A percentile compares a stretch with the other conserved stretches of the same genome.
These are phyloP conservation scores for Sitta carolinensis DNA, from an alignment of 2,797 vertebrate species.

Conservation along the genomic window DNA sequence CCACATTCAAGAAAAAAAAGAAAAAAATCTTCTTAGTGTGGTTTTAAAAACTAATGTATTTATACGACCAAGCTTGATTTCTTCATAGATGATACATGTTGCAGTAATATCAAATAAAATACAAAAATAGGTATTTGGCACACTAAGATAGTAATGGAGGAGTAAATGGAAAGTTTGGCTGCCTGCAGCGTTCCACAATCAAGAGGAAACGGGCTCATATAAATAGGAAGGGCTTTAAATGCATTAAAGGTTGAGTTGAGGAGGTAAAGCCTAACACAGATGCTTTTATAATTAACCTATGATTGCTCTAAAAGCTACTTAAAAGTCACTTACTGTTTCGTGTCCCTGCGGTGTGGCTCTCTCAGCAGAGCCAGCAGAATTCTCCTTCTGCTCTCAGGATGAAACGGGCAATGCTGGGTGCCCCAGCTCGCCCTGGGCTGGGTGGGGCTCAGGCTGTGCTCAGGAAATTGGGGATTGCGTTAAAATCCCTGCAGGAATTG, in stretches of 20 bases:
- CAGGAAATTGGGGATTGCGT: background rate
- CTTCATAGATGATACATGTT: background rate
- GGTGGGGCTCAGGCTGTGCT: background rate
- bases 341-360: background rate
- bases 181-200: background rate
- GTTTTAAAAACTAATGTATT: background rate
- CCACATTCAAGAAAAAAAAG: background rate
- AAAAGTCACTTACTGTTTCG: background rate
- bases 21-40: background rate
- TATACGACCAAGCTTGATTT: background rate
- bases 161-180: constrained; percentile 8
- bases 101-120: background rate
- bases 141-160: background rate
- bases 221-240: background rate
- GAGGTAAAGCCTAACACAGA: background rate
- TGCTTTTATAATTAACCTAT: constrained; percentile 14
- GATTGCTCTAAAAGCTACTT: constrained; percentile 38
- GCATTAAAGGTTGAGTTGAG: background rate
- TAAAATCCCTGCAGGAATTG: background rate
- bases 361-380: background rate
- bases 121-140: background rate
- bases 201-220: background rate
- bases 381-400: background rate
- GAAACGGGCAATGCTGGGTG: background rate
- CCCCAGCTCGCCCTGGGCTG: background rate